A percentile compares a stretch with the other conserved stretches of the same genome.
Conservation (phyloP, 1,140 invertebrate genomes). For the Papilio machaon region DNA sequence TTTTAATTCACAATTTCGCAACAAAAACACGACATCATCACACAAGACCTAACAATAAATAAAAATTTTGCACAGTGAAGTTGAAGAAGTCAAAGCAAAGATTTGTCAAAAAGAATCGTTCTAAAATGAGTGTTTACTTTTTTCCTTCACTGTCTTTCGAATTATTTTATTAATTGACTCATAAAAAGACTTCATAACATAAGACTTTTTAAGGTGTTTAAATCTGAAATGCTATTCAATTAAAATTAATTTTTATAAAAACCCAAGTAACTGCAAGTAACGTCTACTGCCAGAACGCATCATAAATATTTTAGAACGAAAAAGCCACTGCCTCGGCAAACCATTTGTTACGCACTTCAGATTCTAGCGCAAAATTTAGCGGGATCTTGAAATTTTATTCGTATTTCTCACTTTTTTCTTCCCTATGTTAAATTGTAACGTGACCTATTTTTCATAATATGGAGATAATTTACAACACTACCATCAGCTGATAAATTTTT, state of each 20-base stretch:
- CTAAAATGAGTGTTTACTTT: not conserved
- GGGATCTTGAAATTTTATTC: not conserved
- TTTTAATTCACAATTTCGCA: conserved; percentile 36
- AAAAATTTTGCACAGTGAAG: conserved; percentile 26
- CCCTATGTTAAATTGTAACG: too few species aligned
- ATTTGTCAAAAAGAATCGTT: conserved; percentile 26
- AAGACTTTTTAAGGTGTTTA: not conserved
- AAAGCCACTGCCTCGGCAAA: not conserved
- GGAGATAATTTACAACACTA: not conserved
- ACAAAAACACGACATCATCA: not conserved
- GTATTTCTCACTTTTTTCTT: not conserved
- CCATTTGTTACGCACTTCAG: conserved; percentile 1
- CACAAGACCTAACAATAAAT: conserved; percentile 17
- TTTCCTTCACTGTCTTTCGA: not conserved
- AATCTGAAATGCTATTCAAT: not conserved
- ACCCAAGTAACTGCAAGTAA: not conserved
- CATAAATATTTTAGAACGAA: not conserved
- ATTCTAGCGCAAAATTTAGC: not conserved
- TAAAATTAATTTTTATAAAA: not conserved
- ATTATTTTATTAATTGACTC: not conserved
- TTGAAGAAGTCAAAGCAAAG: not conserved
- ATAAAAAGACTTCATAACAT: too few species aligned
- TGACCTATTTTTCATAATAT: too few species aligned
- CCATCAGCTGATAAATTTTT: too few species aligned
- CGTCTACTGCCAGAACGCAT: too few species aligned